Evolutionary conservation across 2,797 vertebrate genomes (phyloP).

Genomic region (Paguma larvata): DNA sequence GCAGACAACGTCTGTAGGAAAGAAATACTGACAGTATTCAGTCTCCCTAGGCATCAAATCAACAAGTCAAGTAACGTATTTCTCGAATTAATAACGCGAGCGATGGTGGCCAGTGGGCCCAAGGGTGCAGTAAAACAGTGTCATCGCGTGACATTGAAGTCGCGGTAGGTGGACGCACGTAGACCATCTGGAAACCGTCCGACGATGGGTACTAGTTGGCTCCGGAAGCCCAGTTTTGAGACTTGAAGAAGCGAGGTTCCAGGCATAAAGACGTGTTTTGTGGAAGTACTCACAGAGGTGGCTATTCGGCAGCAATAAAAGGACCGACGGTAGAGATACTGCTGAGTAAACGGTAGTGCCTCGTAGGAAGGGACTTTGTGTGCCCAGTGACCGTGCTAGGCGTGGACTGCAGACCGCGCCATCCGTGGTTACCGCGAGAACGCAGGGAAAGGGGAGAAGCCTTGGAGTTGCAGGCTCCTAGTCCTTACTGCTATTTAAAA

Average conservation of each 20-base stretch:
- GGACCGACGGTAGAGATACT: accelerated
- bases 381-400: accelerated
- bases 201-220: not conserved
- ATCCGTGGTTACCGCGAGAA: accelerated
- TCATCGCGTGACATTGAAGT: accelerated
- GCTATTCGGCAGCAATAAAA: not conserved
- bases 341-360: accelerated
- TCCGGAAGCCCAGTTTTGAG: not conserved
- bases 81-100: not conserved
- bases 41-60: not conserved
- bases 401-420: accelerated
- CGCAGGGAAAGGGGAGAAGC: not conserved
- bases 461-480: not conserved
- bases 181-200: not conserved
- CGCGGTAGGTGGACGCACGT: accelerated
- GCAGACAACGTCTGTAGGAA: not conserved
- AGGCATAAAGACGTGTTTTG: not conserved
- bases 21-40: not conserved
- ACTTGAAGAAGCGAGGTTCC: not conserved
- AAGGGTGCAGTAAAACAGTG: accelerated
- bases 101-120: not conserved
- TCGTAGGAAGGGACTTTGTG: accelerated
- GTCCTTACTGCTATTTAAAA: not conserved
- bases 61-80: not conserved
- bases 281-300: no score